Percentiles rank a stretch among this genome's conserved stretches.
These are phyloP conservation scores for Tachina lurida DNA, from an alignment of 2,888 invertebrate genomes.

Conservation along the genomic window DNA sequence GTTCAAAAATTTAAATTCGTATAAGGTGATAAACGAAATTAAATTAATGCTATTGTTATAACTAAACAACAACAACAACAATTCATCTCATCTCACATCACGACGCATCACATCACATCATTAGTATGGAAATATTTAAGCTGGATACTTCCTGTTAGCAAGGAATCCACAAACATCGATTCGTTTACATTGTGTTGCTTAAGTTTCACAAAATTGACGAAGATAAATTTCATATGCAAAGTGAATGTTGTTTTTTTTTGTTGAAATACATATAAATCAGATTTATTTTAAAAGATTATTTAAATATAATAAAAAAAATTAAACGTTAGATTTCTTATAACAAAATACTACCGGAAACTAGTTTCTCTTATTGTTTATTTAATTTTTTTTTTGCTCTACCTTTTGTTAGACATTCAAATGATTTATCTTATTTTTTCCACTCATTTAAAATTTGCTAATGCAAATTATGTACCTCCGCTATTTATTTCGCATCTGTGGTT, in stretches of 20 bases:
- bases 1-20: conserved; percentile 4
- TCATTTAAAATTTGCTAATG: conserved; percentile 20
- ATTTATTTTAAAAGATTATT: not conserved
- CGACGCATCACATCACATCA: not conserved
- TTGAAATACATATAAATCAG: conserved; percentile 6
- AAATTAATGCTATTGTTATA: conserved; percentile 40
- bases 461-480: conserved; percentile 20
- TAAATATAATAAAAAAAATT: conserved; percentile 10
- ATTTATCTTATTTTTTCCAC: conserved; percentile 37
- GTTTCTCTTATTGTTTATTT: conserved; percentile 14
- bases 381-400: not conserved
- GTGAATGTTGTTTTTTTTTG: conserved; percentile 2
- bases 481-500: conserved; percentile 50
- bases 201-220: not conserved
- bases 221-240: conserved; percentile 5
- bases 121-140: not conserved
- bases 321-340: not conserved
- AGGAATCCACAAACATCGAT: not conserved
- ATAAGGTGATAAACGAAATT: conserved; percentile 49
- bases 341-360: conserved; percentile 37
- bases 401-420: not conserved
- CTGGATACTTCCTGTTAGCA: not conserved
- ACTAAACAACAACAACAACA: not conserved
- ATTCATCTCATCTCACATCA: not conserved
- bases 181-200: not conserved